These are phyloP conservation scores for Riparia riparia DNA, from an alignment of 2,113 vertebrate genomes.

Conservation along the genomic window DNA sequence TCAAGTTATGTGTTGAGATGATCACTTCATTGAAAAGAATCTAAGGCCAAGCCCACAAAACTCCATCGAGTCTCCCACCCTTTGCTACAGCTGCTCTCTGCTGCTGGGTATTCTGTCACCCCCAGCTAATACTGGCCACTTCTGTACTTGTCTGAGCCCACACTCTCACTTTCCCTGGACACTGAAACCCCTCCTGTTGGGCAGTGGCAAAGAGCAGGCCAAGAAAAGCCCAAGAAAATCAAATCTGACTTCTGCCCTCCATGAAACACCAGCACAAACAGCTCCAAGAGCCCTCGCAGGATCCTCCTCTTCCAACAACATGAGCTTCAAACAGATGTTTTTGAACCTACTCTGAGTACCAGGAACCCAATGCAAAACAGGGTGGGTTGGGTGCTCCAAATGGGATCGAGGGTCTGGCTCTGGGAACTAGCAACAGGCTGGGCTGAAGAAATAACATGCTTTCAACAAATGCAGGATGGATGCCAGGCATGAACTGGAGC, in stretches of 20 bases:
- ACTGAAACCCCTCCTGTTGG: not conserved
- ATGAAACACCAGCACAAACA: not conserved
- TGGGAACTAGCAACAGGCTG: not conserved
- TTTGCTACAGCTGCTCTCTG: not conserved
- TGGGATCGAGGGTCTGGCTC: not conserved
- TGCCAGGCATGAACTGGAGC: not conserved
- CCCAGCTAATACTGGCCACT: not conserved
- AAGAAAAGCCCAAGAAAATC: not conserved
- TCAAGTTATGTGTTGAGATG: slow-evolving; percentile 41
- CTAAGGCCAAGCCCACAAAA: not conserved
- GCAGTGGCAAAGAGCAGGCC: not conserved
- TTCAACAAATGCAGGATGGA: not conserved
- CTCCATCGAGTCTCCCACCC: not conserved
- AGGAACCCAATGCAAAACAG: not conserved
- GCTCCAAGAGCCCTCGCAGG: not conserved
- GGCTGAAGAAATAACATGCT: not conserved
- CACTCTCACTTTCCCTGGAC: not conserved
- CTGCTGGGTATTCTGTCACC: not conserved
- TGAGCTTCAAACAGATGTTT: not conserved
- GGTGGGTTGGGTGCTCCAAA: not conserved
- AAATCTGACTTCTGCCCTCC: not conserved
- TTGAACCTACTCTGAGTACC: not conserved
- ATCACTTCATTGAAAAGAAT: not conserved
- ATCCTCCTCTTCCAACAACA: not conserved
- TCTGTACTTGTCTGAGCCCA: not conserved